Evolutionary conservation across 1,140 invertebrate genomes (phyloP).

Genomic region (Sarcophaga peregrina): DNA sequence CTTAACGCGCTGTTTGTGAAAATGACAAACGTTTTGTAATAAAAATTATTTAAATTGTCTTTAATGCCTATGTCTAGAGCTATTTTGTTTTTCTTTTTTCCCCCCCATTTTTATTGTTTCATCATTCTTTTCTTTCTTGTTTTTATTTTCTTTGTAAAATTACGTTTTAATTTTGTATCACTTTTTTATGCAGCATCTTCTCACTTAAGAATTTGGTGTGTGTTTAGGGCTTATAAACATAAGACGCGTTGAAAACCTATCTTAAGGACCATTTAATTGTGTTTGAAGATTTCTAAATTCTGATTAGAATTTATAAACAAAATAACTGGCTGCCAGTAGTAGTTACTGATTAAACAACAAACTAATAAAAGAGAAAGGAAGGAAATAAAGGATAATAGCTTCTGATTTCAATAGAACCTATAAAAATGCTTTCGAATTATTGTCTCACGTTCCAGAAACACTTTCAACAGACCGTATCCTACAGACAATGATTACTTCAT

Average conservation of each 20-base stretch:
- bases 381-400: no score
- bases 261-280: neutral
- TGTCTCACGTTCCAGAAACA: no score
- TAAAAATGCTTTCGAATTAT: no score
- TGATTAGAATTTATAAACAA: neutral
- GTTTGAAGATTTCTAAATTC: neutral
- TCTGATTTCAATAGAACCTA: no score
- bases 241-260: neutral
- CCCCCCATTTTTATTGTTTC: neutral
- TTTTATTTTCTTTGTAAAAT: neutral
- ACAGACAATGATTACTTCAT: no score
- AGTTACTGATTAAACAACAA: no score
- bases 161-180: conserved; percentile 18
- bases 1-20: neutral
- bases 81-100: neutral
- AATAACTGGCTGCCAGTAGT: neutral
- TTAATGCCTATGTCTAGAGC: neutral
- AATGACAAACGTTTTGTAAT: conserved; percentile 38
- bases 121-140: neutral
- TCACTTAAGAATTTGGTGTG: neutral
- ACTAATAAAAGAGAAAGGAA: no score
- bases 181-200: neutral
- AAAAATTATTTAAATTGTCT: conserved; percentile 40
- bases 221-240: neutral
- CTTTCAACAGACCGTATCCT: no score